These are phyloP conservation scores for Equus przewalskii DNA, from an alignment of 2,113 vertebrate genomes.

Conservation along the genomic window DNA sequence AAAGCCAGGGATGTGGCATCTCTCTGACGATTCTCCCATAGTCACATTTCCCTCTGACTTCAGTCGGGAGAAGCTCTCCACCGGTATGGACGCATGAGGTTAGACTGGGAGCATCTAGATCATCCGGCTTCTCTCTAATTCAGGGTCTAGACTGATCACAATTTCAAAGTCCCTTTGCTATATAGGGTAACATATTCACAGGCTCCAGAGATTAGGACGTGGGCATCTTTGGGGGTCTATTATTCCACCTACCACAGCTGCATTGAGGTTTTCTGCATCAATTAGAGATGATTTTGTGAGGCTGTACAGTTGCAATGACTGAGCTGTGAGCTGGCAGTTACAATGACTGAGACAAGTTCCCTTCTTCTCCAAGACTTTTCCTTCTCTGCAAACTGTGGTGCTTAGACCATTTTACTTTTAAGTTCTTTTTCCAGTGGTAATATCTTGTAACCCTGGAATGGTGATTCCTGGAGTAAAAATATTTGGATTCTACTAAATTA, in stretches of 20 bases:
- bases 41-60: background rate
- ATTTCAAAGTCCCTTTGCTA: background rate
- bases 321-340: background rate
- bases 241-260: background rate
- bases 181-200: background rate
- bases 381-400: background rate
- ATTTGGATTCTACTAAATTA: background rate
- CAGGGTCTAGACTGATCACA: background rate
- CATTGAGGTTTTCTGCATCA: background rate
- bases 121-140: background rate
- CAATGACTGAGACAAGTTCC: background rate
- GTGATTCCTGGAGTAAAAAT: background rate
- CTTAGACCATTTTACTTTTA: background rate
- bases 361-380: background rate
- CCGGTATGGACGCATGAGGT: rapidly evolving
- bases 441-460: background rate
- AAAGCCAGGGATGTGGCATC: rapidly evolving
- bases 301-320: background rate
- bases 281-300: background rate
- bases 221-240: background rate
- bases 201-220: background rate
- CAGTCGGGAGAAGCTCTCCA: background rate
- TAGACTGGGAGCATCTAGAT: background rate
- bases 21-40: background rate
- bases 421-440: background rate